Conservation (phyloP, 2,113 vertebrate genomes). For the Acrocephalus kingi region DNA sequence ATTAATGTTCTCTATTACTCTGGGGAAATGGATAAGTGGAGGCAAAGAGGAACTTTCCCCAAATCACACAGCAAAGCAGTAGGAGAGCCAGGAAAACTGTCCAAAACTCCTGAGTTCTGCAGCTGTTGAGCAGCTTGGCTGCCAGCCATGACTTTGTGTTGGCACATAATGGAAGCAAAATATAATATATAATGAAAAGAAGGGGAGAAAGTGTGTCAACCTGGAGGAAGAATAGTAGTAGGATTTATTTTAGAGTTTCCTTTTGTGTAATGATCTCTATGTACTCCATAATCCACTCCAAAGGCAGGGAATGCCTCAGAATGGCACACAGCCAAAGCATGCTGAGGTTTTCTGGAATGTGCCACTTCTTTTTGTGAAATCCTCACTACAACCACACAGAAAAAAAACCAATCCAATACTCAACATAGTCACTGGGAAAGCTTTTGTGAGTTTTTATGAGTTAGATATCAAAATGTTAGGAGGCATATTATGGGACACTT, state of each 20-base stretch:
- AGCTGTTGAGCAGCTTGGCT: not conserved
- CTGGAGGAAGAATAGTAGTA: not conserved
- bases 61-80: not conserved
- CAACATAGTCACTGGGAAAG: not conserved
- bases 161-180: not conserved
- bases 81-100: not conserved
- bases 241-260: not conserved
- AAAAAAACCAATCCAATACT: not conserved
- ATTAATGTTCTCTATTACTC: conserved; percentile 3
- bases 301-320: not conserved
- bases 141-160: not conserved
- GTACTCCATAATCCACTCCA: not conserved
- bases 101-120: not conserved
- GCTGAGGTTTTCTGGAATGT: not conserved
- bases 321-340: not conserved
- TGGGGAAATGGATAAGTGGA: not conserved
- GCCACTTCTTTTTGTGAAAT: not conserved
- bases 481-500: not conserved
- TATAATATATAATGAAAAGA: not conserved
- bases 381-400: not conserved
- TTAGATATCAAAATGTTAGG: not conserved
- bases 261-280: not conserved
- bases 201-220: not conserved
- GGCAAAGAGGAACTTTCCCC: not conserved
- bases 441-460: not conserved